Evolutionary conservation across 2,888 invertebrate species (phyloP), one percentile per base, ranked within the genome.

Genomic region (Hecatera dysodea): DNA sequence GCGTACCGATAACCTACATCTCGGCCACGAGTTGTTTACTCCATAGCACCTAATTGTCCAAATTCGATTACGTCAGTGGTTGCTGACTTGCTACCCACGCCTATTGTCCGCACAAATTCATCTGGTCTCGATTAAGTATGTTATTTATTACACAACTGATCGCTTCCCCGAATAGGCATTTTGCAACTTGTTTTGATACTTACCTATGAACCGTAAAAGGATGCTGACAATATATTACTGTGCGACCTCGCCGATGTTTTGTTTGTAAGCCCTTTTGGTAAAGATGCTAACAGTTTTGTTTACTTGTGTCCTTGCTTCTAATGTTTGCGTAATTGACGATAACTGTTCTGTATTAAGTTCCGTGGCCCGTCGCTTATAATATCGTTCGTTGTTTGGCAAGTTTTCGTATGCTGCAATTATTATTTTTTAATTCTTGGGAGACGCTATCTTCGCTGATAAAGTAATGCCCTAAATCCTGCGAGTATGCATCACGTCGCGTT

Each of bases 1-100:
- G 79, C 85, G 87, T 87, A 75, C 86, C 81, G 92, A 92, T 94
- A 93, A 94, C 93, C 93, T 89, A 92, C 90, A 92, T 92, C 89
- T 89, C 82, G 82, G 78, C 85, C 86, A 83, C 86, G 81, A 87
- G 86, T 88, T 90, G 90, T 92, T 93, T 93, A 91, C 90, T 89
- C 84, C 88, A 88, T 88, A 87, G 83, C 78, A 83, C 86, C 88
- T 91, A 92, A 92, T 92, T 91, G 89, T 89, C 86, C 88, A 90
- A 91, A 93, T 88, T 90, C 80, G 87, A 87, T 94, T 92, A 92
- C 90, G 84, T 90, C 89, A 91, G 68, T 73, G 64, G 86, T 86
- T 83, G 83, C 84, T 80, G 83, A 78, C 75, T 85, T 69, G 78
- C 85, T 85, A 81, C 86, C 88, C 84, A 88, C 86, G 81, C 79